Evolutionary conservation across 2,888 invertebrate genomes (phyloP), one percentile per base, ranked within the genome.

Genomic region (Ophion ellenae): DNA sequence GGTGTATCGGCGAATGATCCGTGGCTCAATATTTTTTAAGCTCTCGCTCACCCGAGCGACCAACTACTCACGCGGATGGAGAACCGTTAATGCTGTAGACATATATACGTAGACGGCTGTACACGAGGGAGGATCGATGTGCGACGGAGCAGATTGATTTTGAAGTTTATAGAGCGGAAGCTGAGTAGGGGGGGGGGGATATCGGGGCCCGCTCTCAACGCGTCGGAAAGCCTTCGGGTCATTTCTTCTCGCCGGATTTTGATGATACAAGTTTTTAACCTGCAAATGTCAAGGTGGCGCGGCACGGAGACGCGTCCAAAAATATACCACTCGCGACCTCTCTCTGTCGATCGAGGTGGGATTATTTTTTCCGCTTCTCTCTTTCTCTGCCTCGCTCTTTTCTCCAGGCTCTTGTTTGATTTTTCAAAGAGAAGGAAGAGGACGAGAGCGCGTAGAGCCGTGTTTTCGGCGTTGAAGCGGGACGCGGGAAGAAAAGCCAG

Each of bases 111-210:
- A 57, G 66, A 61, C 53, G 61, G 67, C 57, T 81, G 67, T 86
- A 84, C 63, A 69, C 59, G 40, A 81, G 45, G 69, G 28, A 78
- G 57, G 74, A 81, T 83, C 90, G 92, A 92, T 92, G 92, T 91
- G 84, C 82, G 91, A 91, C 89, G 91, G 91, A 92, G 91, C 92
- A 93, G 93, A 94, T 94, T 93, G 93, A 93, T 93, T 94, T 94
- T 92, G 91, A 92, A 93, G 91, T 93, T 93, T 93, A 93, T 92
- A 92, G 92, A 90, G 93, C 92, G 93, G 92, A 93, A 93, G 92
- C 90, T 90, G 64, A 61, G 69, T 76, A 71, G 84, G 73, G 73
- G 83, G 83, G 73, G 73, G 83, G 83, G 45, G 63, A 67, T 28
- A 40, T 40, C 40, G 73, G 24, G 40, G n/a, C 57, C 20, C 66